Evolutionary conservation across 1,140 invertebrate species (phyloP).

Genomic region (Asobara japonica): DNA sequence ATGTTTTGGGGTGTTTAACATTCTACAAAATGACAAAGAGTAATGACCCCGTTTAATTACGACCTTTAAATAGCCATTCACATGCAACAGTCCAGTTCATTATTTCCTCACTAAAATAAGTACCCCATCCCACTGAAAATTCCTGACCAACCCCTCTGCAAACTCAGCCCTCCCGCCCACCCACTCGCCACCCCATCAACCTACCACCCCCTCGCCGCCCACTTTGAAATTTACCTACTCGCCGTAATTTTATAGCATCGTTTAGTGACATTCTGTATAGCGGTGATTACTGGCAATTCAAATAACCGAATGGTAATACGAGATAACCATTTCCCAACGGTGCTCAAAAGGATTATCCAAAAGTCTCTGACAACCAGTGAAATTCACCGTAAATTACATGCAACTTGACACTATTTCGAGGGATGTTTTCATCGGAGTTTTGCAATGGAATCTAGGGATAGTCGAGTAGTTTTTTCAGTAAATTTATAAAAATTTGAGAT

Average conservation of each 20-base stretch:
- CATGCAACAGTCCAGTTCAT: conserved; percentile 42
- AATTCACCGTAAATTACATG: not conserved
- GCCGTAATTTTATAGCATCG: conserved; percentile 53
- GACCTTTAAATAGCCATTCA: conserved; percentile 26
- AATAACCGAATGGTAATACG: conserved; percentile 40
- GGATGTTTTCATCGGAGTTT: not conserved
- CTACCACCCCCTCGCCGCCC: too few relatives aligned
- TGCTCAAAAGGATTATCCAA: not conserved
- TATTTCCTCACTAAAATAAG: conserved; percentile 50
- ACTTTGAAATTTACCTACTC: conserved; percentile 21
- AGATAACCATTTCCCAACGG: conserved; percentile 27
- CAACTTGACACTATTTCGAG: not conserved
- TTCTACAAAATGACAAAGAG: not conserved
- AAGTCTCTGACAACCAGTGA: not conserved
- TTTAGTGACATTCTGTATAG: conserved; percentile 46
- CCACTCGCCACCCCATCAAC: too few relatives aligned
- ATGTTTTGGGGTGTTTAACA: not conserved
- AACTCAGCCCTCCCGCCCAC: too few relatives aligned
- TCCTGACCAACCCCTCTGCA: not conserved
- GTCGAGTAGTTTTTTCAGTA: too few relatives aligned
- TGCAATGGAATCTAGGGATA: too few relatives aligned
- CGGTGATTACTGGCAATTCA: conserved; percentile 46
- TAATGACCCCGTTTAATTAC: not conserved
- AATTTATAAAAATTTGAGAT: too few relatives aligned
- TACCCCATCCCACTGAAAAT: conserved; percentile 31